These are phyloP conservation scores for Sarcophilus harrisii DNA, from an alignment of 2,797 vertebrate genomes.

Conservation along the genomic window DNA sequence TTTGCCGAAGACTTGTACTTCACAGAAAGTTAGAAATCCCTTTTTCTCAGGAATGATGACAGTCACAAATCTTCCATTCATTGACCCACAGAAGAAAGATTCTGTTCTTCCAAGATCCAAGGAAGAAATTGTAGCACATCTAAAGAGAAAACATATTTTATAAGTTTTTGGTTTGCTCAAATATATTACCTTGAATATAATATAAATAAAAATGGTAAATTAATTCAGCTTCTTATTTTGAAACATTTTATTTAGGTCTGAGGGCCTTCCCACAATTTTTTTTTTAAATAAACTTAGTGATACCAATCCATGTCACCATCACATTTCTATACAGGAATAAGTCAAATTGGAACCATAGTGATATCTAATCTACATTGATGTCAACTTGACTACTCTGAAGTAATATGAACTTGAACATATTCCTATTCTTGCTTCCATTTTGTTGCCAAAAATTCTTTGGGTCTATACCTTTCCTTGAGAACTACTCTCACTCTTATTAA, in stretches of 20 bases:
- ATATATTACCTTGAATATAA: not conserved
- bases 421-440: not conserved
- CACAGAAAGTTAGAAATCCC: constrained; percentile 64
- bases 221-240: not conserved
- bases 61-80: constrained; percentile 63
- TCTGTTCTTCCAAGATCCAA: constrained; percentile 58
- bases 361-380: not conserved
- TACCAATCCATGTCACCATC: not conserved
- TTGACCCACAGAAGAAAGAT: constrained; percentile 61
- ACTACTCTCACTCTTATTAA: not conserved
- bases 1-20: constrained; percentile 54
- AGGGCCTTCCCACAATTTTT: not conserved
- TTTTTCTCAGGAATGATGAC: constrained; percentile 56
- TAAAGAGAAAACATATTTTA: not conserved
- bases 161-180: not conserved
- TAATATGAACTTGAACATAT: not conserved
- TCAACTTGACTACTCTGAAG: not conserved
- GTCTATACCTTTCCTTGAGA: not conserved
- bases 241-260: not conserved
- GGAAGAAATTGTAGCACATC: constrained; percentile 48
- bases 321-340: not conserved
- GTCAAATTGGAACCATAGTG: not conserved
- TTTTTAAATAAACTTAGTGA: not conserved
- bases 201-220: not conserved
- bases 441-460: not conserved